Evolutionary conservation across 2,113 vertebrate genomes (phyloP), one percentile per base, ranked within the genome.

Genomic region (Electrona antarctica): DNA sequence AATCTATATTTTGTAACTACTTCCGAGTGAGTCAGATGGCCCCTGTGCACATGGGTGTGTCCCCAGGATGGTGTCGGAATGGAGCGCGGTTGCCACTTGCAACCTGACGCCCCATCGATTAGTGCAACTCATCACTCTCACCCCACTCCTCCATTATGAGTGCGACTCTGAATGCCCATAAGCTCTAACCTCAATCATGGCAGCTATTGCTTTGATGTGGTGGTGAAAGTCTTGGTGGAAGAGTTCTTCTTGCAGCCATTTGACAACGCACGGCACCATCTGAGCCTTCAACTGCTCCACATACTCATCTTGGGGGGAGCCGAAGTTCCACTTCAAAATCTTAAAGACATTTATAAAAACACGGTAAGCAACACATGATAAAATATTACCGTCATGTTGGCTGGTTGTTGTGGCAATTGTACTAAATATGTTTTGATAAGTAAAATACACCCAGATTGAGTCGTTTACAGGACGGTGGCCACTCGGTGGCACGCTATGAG

Each of bases 291-390:
- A 87, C 71, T 97, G 96, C 64, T 97, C 95, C 56, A 95, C 94
- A 47, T 96, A 96, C 60, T 97, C 96, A 75, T 97, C 95, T 57
- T 95, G 93, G 3, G 96, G 95, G 47, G 94, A 93, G 64, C 93
- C 93, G 76, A 96, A 96, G 85, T 96, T 97, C 96, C 96, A 97
- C 67, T 96, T 96, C 7, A 97, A 89, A 54, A 95, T 92, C 96
- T 96, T 76, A 7, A 13, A 52, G 59, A 63, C 28, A 47, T 41
- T 41, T 4, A 11, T 9, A 48, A 6, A 4, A 52, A 12, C 10
- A 8, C 8, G 29, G 21, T 51, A 6, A 52, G 45, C 1, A 10
- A 45, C 3, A 49, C n/a, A 28, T n/a, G 29, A 7, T 9, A 21
- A 58, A 21, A 21, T 58, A 7, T 21, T 58, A 8, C 4, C 9